These are phyloP conservation scores for Polyodon spathula DNA, from an alignment of 2,113 vertebrate genomes.

Conservation along the genomic window DNA sequence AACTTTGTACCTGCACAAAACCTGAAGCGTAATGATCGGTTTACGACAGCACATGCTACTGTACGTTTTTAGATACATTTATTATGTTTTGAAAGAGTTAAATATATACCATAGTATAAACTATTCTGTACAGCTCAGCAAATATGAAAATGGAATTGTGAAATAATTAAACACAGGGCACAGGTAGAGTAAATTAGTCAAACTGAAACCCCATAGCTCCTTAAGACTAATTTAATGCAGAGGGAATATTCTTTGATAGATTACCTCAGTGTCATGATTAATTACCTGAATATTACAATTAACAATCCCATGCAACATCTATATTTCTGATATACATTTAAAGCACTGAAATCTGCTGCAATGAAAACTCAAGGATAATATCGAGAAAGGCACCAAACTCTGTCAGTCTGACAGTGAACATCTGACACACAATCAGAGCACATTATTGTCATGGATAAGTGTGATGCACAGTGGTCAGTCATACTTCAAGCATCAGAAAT, in stretches of 20 bases:
- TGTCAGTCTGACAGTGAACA: too few relatives aligned
- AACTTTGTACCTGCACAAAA: too few relatives aligned
- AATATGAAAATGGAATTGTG: constrained; percentile 1
- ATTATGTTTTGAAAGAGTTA: not conserved
- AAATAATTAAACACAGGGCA: not conserved
- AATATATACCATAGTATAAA: not conserved
- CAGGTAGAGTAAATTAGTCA: constrained; percentile 11
- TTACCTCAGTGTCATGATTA: constrained; percentile 23
- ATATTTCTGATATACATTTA: constrained; percentile 19
- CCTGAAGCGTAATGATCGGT: too few relatives aligned
- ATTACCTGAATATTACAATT: constrained; percentile 21
- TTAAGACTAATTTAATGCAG: not conserved
- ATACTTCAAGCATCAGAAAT: too few relatives aligned
- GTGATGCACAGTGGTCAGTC: too few relatives aligned
- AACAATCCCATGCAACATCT: constrained; percentile 17
- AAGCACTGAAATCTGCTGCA: not conserved
- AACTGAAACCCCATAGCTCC: constrained; percentile 11
- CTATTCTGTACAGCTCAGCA: not conserved
- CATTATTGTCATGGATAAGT: too few relatives aligned
- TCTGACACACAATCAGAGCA: too few relatives aligned
- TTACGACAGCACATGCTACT: too few relatives aligned
- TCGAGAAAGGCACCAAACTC: too few relatives aligned
- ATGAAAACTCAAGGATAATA: too few relatives aligned
- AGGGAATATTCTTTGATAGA: constrained; percentile 25
- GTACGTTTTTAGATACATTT: too few relatives aligned